These are phyloP conservation scores for Hemiscyllium ocellatum DNA, from an alignment of 2,113 vertebrate genomes.

Conservation along the genomic window DNA sequence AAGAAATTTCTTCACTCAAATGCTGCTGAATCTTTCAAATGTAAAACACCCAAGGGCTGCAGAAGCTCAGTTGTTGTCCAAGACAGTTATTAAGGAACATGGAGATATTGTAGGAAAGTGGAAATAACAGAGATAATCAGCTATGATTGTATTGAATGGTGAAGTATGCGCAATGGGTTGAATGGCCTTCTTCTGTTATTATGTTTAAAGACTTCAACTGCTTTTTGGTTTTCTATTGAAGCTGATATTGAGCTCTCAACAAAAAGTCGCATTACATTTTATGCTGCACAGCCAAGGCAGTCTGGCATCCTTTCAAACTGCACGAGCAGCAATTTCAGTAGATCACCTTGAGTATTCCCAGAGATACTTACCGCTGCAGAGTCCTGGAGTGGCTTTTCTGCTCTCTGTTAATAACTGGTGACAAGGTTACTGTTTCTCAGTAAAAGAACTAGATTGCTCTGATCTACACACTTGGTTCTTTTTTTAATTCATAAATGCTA, in stretches of 20 bases:
- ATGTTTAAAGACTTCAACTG: neutral
- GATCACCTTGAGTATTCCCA: neutral
- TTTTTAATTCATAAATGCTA: neutral
- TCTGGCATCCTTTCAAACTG: neutral
- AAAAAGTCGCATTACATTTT: neutral
- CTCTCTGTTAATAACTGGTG: neutral
- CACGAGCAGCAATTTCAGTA: neutral
- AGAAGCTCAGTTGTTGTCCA: no score
- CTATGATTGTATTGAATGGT: no score
- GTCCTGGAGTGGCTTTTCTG: neutral
- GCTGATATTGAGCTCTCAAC: neutral
- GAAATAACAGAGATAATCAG: no score
- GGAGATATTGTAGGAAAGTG: no score
- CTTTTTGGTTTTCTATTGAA: neutral
- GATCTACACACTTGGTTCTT: neutral
- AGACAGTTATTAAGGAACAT: no score
- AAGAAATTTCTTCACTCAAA: no score
- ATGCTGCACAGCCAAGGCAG: neutral
- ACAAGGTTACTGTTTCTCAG: slow-evolving; percentile 10
- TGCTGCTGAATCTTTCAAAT: no score
- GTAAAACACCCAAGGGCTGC: no score
- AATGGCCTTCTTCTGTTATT: neutral
- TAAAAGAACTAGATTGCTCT: neutral
- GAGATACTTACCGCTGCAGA: neutral
- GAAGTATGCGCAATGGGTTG: no score